These are phyloP conservation scores for Callospermophilus lateralis DNA, from an alignment of 2,113 vertebrate species.

Conservation along the genomic window DNA sequence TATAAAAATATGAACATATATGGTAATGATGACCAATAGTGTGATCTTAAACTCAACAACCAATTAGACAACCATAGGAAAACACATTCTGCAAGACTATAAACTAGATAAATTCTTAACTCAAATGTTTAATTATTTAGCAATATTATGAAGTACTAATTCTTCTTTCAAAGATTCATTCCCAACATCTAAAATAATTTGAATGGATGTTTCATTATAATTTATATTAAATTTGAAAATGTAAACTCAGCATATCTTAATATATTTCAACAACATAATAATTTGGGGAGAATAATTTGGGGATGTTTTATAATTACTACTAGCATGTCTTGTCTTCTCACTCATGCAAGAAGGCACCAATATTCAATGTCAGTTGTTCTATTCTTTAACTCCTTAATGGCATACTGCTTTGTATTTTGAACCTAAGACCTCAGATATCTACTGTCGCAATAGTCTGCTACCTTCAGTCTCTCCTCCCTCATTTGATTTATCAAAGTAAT, in stretches of 20 bases:
- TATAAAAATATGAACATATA: neutral
- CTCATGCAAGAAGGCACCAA: neutral
- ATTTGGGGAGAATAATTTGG: neutral
- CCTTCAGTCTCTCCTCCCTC: neutral
- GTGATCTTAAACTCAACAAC: neutral
- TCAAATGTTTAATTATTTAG: constrained; percentile 60
- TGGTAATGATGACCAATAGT: neutral
- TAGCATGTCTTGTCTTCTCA: constrained; percentile 1
- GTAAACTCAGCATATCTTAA: constrained; percentile 35
- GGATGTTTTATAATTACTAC: neutral
- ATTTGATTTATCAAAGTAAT: neutral
- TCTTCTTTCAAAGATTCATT: constrained; percentile 50
- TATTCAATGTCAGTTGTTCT: neutral
- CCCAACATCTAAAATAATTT: constrained; percentile 22
- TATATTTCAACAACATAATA: constrained; percentile 29
- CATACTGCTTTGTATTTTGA: neutral
- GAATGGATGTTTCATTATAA: constrained; percentile 22
- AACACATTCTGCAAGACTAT: neutral
- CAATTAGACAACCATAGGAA: neutral
- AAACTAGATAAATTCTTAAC: constrained; percentile 18
- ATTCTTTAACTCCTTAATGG: neutral
- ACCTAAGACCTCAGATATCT: neutral
- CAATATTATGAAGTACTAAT: constrained; percentile 7
- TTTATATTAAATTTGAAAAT: neutral
- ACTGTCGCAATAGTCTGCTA: neutral